These are phyloP conservation scores for Monopis laevigella DNA, from an alignment of 2,888 invertebrate genomes.

Conservation along the genomic window DNA sequence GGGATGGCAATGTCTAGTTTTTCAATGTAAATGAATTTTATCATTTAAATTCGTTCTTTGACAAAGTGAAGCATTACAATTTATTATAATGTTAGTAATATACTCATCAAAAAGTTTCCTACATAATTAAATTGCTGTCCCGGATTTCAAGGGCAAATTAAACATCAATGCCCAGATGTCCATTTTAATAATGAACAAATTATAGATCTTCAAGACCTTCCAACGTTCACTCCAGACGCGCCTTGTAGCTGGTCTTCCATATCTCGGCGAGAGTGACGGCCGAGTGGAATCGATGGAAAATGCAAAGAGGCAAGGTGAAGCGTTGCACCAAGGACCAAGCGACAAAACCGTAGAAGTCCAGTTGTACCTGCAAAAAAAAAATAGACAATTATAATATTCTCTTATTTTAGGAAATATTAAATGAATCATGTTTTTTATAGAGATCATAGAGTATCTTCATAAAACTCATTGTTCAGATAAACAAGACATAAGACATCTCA, in stretches of 20 bases:
- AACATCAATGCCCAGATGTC: conserved; percentile 14
- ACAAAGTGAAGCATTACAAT: too few species aligned
- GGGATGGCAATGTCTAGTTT: too few species aligned
- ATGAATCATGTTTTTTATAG: neutral
- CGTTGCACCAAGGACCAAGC: conserved; percentile 95
- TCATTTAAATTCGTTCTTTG: too few species aligned
- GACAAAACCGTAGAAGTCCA: conserved; percentile 91
- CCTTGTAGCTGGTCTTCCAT: conserved; percentile 96
- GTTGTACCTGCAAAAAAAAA: conserved; percentile 68
- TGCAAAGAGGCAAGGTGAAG: conserved; percentile 91
- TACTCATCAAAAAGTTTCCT: too few species aligned
- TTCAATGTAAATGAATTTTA: too few species aligned
- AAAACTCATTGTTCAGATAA: too few species aligned
- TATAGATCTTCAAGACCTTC: conserved; percentile 12
- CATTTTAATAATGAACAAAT: neutral
- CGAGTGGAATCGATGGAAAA: conserved; percentile 96
- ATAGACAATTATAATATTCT: neutral
- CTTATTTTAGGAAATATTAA: neutral
- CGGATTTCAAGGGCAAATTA: conserved; percentile 52
- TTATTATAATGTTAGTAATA: too few species aligned
- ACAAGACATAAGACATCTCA: too few species aligned
- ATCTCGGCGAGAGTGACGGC: conserved; percentile 95
- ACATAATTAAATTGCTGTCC: conserved; percentile 52
- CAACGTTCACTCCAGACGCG: conserved; percentile 78
- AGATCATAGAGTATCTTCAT: too few species aligned